Base-by-base conservation (phyloP, 2,888 invertebrate species). In the Hipparchia sbordonii region DNA sequence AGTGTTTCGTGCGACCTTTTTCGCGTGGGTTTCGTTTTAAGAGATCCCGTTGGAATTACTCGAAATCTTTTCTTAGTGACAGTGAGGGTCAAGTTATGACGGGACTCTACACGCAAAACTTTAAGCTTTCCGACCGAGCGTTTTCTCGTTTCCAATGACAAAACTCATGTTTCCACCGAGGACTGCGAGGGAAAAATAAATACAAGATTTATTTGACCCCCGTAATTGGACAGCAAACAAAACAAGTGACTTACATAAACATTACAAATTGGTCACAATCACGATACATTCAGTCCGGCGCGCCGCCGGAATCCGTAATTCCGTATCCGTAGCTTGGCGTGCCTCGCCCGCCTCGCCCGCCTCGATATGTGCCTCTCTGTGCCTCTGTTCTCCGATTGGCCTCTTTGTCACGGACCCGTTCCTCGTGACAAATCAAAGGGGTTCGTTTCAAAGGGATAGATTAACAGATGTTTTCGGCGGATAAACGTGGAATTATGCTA, bases 391-490 rank as follows among this genome's bases (percentile, higher is more conserved):
- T 23, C 57, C 13, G 33, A 69, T 69, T 69, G 60, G 46, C 56
- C 61, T 23, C 62, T 62, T 70, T 63, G 70, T 70, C 46, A 62
- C 62, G 13, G 62, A 54, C 23, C 56, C 61, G 46, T 70, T 70
- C 62, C 70, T 46, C 62, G 56, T 54, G 70, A 70, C 70, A 63
- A 62, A 70, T 70, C 70, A 70, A 70, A 70, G 70, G 62, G 54
- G 62, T 70, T 54, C 45, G 45, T 62, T 61, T 70, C 63, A 67
- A 59, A 54, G 52, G 68, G 39, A 61, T 63, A 60, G 66, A 68
- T 74, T 73, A 73, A 67, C 72, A 71, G 69, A 67, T 71, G 72
- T 65, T 67, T 70, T 71, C 57, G 72, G 67, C 60, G 39, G n/a
- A 48, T 62, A 69, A 33, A 61, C 52, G 33, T 10, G 51, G 52